Conservation (phyloP, 2,113 vertebrate species). For the Bubo bubo region DNA sequence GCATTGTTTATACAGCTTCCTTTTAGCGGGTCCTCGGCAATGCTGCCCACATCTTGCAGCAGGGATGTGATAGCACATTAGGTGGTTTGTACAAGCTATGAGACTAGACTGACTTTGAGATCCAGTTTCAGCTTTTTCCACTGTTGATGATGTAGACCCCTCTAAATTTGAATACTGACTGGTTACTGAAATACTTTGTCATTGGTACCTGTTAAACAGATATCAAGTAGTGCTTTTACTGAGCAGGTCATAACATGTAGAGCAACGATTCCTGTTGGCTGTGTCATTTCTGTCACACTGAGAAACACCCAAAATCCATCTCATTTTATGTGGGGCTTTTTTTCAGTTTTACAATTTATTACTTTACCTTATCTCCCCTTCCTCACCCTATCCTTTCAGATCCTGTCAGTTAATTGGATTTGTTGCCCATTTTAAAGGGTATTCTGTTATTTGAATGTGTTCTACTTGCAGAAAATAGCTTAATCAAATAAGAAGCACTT, state of each 20-base stretch:
- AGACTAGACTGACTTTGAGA: neutral
- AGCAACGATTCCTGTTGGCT: neutral
- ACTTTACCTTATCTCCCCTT: neutral
- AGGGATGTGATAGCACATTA: neutral
- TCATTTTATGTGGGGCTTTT: neutral
- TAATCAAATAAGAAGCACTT: constrained; percentile 37
- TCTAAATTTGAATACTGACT: neutral
- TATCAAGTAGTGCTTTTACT: neutral
- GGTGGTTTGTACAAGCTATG: neutral
- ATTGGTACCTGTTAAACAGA: neutral
- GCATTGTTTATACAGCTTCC: neutral
- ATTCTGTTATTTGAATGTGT: constrained; percentile 13
- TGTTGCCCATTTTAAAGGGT: constrained; percentile 13
- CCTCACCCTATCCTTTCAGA: neutral
- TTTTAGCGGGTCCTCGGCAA: neutral
- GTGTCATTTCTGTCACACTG: neutral
- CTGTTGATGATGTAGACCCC: neutral
- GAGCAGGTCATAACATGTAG: neutral
- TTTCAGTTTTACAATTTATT: neutral
- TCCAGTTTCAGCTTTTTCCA: neutral
- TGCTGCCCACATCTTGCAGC: neutral
- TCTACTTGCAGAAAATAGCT: constrained; percentile 37
- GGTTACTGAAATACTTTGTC: neutral
- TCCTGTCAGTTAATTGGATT: constrained; percentile 37
- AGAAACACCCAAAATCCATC: neutral